Conservation (phyloP, 2,113 vertebrate species). For the Colaptes auratus region DNA sequence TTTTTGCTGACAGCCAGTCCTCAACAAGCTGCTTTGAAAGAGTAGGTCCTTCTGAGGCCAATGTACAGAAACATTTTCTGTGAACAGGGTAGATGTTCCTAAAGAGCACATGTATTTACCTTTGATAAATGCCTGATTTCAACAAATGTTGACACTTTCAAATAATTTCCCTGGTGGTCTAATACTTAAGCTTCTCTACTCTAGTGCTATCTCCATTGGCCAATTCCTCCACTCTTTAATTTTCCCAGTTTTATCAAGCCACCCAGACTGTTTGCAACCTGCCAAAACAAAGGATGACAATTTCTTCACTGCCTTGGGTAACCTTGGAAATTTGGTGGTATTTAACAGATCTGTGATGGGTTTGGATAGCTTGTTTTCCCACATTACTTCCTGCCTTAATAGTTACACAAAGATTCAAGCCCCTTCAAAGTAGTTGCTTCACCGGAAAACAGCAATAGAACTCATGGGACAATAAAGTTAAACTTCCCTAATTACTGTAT, state of each 20-base stretch:
- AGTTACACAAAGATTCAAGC: neutral
- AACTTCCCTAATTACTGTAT: constrained; percentile 10
- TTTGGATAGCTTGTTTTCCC: neutral
- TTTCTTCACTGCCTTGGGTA: neutral
- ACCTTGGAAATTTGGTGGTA: neutral
- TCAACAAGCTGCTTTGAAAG: neutral
- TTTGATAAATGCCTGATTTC: neutral
- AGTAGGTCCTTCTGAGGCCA: neutral
- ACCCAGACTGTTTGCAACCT: neutral
- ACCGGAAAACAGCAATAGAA: neutral
- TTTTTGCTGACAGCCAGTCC: neutral
- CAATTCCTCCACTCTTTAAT: neutral
- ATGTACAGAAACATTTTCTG: neutral
- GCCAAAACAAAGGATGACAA: neutral
- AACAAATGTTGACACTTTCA: neutral
- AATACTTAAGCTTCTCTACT: neutral
- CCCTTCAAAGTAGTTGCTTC: neutral
- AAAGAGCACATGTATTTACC: neutral
- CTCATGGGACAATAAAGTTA: neutral
- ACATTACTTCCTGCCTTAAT: neutral
- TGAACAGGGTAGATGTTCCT: neutral
- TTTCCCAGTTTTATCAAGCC: neutral
- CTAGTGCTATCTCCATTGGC: neutral
- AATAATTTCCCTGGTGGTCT: neutral
- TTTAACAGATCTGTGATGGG: neutral